Evolutionary conservation across 1,140 invertebrate species (phyloP), one percentile per base, ranked within the genome.

Genomic region (Adelges cooleyi): DNA sequence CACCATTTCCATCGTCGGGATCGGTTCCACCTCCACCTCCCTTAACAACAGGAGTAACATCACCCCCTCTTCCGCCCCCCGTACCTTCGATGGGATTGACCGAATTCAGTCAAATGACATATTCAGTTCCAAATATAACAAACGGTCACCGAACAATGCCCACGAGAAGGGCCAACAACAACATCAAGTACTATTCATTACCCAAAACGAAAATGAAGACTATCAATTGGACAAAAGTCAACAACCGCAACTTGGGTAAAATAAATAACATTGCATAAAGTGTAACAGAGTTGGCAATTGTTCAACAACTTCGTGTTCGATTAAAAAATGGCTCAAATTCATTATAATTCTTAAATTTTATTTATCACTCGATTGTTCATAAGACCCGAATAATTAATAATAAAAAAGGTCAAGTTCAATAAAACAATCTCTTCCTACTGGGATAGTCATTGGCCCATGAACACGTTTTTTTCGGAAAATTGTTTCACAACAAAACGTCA

Each of bases 181-280:
- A 67, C 10, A 52, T 67, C 15, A 71, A 69, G 65, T 65, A 68
- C 71, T 68, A 71, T 8, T 71, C 73, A 8, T 44, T 74, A 17
- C 74, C 74, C 0, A 72, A 70, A 67, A 71, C 68, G 38, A 76
- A 76, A 68, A 73, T 76, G 73, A 74, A 75, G 66, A 73, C 74
- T 18, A 46, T 77, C 1, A 77, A 78, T 54, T 77, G 76, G 76
- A 73, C 70, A 5, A 75, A 77, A 69, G 71, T 78, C 29, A 73
- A 73, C 13, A 70, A 46, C 42, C 71, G 71, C 68, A 42, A 66
- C 38, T 68, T 71, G 6, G 69, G 71, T 71, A 66, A 68, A 8
- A 11, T 9, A 8, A 48, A 3, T n/a, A 18, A n/a, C 44, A 36
- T 17, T 20, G 9, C 33, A 8, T 8, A 20, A 36, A 3, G 2